These are phyloP conservation scores for Strigamia transsilvanica DNA, from an alignment of 2,888 invertebrate genomes.

Conservation along the genomic window DNA sequence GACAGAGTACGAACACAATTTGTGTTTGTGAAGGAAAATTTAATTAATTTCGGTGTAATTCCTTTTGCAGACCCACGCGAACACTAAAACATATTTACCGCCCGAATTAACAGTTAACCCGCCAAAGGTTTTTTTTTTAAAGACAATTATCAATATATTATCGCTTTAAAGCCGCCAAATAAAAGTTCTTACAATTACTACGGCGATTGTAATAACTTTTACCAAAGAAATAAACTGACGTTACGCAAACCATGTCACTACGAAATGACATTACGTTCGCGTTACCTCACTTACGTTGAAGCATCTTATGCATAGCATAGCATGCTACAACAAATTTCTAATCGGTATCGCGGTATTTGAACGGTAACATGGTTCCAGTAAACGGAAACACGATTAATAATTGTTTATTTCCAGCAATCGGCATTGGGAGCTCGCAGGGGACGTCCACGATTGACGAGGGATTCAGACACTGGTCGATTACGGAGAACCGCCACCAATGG, in stretches of 20 bases:
- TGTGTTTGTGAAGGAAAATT: not conserved
- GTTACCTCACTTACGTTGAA: too few species aligned
- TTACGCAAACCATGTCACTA: too few species aligned
- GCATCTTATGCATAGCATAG: too few species aligned
- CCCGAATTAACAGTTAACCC: constrained; percentile 74
- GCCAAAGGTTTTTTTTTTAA: constrained; percentile 62
- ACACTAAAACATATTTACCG: constrained; percentile 73
- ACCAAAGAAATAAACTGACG: too few species aligned
- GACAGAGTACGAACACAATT: constrained; percentile 60
- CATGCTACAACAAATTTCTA: too few species aligned
- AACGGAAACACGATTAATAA: not conserved
- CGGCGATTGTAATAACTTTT: too few species aligned
- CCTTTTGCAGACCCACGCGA: constrained; percentile 51
- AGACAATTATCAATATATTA: not conserved
- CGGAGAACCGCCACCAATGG: constrained; percentile 43
- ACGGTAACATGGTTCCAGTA: too few species aligned
- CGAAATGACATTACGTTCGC: too few species aligned
- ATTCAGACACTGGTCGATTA: constrained; percentile 36
- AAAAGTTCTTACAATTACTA: too few species aligned
- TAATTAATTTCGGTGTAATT: not conserved
- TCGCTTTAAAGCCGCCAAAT: too few species aligned
- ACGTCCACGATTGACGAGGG: constrained; percentile 38
- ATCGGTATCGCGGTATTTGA: not conserved
- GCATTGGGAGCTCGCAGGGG: constrained; percentile 46
- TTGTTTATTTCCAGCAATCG: constrained; percentile 40